A percentile compares a stretch with the other conserved stretches of the same genome.
phyloP scores from a whole-genome alignment of 2,888 invertebrate genomes.

The Sycophila texana region DNA sequence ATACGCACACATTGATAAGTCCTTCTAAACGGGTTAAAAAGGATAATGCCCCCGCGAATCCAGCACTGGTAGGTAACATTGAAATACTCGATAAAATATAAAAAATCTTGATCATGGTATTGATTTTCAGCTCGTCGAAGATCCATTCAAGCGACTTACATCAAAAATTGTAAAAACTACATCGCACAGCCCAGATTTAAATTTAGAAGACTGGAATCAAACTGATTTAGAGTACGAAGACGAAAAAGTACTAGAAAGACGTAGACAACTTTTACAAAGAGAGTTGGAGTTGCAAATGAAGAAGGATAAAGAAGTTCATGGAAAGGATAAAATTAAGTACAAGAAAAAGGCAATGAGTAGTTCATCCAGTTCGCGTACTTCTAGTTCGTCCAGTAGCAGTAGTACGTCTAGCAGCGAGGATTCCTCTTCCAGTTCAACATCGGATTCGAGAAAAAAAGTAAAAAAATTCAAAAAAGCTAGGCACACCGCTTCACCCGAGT shows the following conservation, averaged over 20 bases:
- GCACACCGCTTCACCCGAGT: constrained; percentile 82
- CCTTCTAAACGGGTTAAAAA: constrained; percentile 86
- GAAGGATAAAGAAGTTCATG: constrained; percentile 84
- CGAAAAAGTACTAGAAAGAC: constrained; percentile 86
- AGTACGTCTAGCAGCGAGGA: constrained; percentile 82
- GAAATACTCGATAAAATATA: background rate
- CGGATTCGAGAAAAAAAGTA: constrained; percentile 78
- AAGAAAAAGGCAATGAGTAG: constrained; percentile 82
- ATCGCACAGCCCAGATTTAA: constrained; percentile 80
- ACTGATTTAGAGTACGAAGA: constrained; percentile 88
- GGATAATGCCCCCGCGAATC: constrained; percentile 76
- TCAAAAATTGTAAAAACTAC: constrained; percentile 80
- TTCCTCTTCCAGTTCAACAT: constrained; percentile 79
- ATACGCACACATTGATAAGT: constrained; percentile 85
- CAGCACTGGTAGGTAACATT: constrained; percentile 68
- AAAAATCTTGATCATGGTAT: background rate
- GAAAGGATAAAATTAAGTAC: constrained; percentile 81
- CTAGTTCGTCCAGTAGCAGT: constrained; percentile 80
- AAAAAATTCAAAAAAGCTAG: constrained; percentile 76
- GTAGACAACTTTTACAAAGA: constrained; percentile 85
- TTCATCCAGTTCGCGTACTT: constrained; percentile 82
- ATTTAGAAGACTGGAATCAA: constrained; percentile 87
- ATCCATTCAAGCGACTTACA: constrained; percentile 81
- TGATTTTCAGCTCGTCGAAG: constrained; percentile 77
- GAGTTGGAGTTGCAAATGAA: constrained; percentile 88